Evolutionary conservation across 2,888 invertebrate species (phyloP).

Genomic region (Oscheius sp.): DNA sequence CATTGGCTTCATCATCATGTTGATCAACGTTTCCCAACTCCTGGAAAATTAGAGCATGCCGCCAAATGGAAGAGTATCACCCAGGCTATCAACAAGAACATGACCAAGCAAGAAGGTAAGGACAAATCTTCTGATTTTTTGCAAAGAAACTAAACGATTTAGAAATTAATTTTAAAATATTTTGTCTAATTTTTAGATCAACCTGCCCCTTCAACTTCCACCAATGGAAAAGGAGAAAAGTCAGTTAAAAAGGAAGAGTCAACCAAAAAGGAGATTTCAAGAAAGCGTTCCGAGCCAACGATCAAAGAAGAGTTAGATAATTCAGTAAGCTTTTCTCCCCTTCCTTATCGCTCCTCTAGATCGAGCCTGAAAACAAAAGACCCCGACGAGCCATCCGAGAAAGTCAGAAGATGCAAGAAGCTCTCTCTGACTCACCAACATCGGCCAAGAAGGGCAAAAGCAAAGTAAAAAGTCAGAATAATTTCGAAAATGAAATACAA

Average conservation of each 20-base stretch:
- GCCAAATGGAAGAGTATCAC: slow-evolving; percentile 59
- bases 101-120: slow-evolving; percentile 33
- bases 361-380: slow-evolving; percentile 19
- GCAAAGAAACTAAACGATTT: neutral
- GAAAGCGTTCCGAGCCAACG: too few relatives aligned
- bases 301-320: slow-evolving; percentile 4
- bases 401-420: slow-evolving; percentile 25
- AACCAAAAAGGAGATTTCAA: too few relatives aligned
- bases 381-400: slow-evolving; percentile 8
- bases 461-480: too few relatives aligned
- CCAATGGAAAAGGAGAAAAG: too few relatives aligned
- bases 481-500: too few relatives aligned
- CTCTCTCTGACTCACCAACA: neutral
- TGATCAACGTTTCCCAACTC: slow-evolving; percentile 53
- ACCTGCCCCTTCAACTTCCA: neutral
- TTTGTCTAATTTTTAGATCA: neutral
- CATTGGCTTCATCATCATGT: slow-evolving; percentile 55
- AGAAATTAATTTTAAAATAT: too few relatives aligned
- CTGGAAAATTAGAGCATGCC: slow-evolving; percentile 39
- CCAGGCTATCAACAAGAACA: slow-evolving; percentile 52
- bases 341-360: neutral
- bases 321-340: neutral
- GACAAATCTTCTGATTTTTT: neutral
- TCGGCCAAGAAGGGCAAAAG: slow-evolving; percentile 20
- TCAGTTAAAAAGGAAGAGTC: neutral